These are phyloP conservation scores for Egretta garzetta DNA, from an alignment of 2,113 vertebrate genomes.

Conservation along the genomic window DNA sequence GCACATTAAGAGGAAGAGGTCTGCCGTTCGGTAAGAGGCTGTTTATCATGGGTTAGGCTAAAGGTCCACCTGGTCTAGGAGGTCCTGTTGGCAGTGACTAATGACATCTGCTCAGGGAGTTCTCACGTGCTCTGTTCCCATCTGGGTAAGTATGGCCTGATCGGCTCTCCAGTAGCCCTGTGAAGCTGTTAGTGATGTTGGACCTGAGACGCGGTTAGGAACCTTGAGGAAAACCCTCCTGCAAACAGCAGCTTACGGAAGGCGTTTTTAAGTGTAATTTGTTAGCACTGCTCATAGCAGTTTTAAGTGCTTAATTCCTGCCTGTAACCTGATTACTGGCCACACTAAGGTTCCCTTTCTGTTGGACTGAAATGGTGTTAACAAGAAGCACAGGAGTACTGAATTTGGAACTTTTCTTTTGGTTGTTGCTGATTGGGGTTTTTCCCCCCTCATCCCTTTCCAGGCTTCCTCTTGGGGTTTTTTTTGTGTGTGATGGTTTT, in stretches of 20 bases:
- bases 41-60: neutral
- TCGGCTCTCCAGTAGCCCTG: fast-evolving
- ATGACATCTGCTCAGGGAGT: fast-evolving
- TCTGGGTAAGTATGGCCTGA: neutral
- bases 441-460: neutral
- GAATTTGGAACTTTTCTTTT: too few relatives aligned
- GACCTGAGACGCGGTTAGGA: neutral
- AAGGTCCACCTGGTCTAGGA: neutral
- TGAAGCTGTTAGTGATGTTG: neutral
- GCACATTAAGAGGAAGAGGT: fast-evolving
- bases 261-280: fast-evolving
- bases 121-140: neutral
- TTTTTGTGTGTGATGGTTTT: neutral
- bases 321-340: neutral
- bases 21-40: fast-evolving
- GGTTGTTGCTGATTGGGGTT: fast-evolving
- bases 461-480: neutral
- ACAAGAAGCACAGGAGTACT: fast-evolving
- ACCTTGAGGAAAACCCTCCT: fast-evolving
- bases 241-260: neutral
- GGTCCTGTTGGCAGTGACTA: neutral
- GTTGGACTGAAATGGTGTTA: neutral
- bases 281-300: neutral
- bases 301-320: neutral
- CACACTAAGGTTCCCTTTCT: neutral